These are phyloP conservation scores for Trissonchulus latispiculum DNA, from an alignment of 2,888 invertebrate species.

Conservation along the genomic window DNA sequence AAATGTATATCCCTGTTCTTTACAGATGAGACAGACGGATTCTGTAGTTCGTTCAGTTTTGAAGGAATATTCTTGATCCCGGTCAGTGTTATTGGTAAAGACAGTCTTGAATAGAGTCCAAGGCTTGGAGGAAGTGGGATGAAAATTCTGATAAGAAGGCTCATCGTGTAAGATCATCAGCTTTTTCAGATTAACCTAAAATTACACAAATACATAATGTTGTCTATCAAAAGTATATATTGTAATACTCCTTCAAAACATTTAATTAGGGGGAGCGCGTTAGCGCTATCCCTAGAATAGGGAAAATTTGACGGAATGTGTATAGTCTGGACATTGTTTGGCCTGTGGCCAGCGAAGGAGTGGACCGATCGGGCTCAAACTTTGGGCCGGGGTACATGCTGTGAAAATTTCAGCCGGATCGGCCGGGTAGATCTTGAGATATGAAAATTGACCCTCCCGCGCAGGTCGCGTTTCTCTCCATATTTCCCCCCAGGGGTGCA, in stretches of 20 bases:
- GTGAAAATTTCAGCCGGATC: too few relatives aligned
- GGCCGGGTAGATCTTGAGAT: too few relatives aligned
- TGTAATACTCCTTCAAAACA: slow-evolving; percentile 1
- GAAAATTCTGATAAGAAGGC: slow-evolving; percentile 38
- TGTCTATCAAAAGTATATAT: slow-evolving; percentile 1
- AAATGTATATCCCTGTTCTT: slow-evolving; percentile 38
- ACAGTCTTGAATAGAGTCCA: slow-evolving; percentile 32
- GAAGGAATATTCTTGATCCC: slow-evolving; percentile 41
- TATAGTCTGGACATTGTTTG: too few relatives aligned
- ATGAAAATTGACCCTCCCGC: too few relatives aligned
- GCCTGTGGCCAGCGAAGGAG: too few relatives aligned
- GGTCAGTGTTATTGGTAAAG: slow-evolving; percentile 42
- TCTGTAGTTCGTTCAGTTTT: slow-evolving; percentile 43
- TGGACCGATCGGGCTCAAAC: too few relatives aligned
- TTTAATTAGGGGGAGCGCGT: too few relatives aligned
- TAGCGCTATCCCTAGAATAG: too few relatives aligned
- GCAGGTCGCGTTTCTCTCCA: too few relatives aligned
- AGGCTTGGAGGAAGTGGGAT: slow-evolving; percentile 38
- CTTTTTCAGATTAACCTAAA: slow-evolving; percentile 23
- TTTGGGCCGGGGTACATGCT: too few relatives aligned
- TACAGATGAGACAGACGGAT: slow-evolving; percentile 35
- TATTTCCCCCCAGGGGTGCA: too few relatives aligned
- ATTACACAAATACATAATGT: slow-evolving; percentile 17
- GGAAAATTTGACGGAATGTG: too few relatives aligned
- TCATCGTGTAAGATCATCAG: slow-evolving; percentile 37